Evolutionary conservation across 1,140 invertebrate genomes (phyloP).

Genomic region (Lepidurus arcticus): DNA sequence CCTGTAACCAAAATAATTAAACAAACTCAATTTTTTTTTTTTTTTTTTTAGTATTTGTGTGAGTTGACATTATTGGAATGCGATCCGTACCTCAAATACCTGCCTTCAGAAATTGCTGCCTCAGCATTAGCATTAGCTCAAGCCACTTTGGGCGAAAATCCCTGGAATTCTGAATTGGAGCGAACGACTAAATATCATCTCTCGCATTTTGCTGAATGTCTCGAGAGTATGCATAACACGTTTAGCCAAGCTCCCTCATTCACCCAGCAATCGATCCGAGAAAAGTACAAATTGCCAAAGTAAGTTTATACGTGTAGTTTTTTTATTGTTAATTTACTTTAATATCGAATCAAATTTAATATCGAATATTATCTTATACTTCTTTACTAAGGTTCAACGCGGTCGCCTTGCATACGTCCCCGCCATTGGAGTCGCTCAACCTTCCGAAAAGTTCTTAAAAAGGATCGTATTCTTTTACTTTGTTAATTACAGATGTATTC

Average conservation of each 20-base stretch:
- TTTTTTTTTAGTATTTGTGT: conserved; percentile 65
- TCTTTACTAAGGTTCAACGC: not conserved
- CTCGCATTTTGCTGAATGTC: conserved; percentile 60
- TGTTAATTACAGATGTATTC: conserved; percentile 1
- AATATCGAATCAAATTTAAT: not conserved
- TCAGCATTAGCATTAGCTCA: conserved; percentile 73
- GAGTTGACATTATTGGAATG: conserved; percentile 80
- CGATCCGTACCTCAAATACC: conserved; percentile 72
- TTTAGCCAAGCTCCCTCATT: conserved; percentile 59
- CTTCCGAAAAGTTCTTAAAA: not conserved
- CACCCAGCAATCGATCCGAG: conserved; percentile 72
- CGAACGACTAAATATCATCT: conserved; percentile 62
- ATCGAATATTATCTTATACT: not conserved
- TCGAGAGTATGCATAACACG: conserved; percentile 60
- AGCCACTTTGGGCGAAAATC: conserved; percentile 56
- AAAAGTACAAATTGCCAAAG: conserved; percentile 76
- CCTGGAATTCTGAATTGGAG: conserved; percentile 60
- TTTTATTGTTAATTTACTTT: not conserved
- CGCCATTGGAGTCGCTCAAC: not conserved
- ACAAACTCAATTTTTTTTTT: conserved; percentile 34
- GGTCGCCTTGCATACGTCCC: conserved; percentile 23
- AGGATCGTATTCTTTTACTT: not conserved
- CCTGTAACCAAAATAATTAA: conserved; percentile 33
- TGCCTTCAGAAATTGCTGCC: conserved; percentile 78
- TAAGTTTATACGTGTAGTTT: conserved; percentile 42